Base-by-base conservation (phyloP, 1,140 invertebrate species). In the Drosophila suzukii region DNA sequence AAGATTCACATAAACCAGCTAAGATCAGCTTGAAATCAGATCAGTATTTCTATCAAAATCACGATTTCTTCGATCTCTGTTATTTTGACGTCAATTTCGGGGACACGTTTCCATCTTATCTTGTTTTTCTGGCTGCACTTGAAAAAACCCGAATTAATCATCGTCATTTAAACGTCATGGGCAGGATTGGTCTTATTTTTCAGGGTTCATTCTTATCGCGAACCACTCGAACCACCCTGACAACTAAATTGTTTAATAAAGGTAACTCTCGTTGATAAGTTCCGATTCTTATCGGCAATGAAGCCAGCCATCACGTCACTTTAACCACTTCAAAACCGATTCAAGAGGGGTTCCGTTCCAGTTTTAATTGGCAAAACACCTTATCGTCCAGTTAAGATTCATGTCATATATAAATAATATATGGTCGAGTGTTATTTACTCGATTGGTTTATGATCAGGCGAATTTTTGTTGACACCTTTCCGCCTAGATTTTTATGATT, bases 191-290 rank as follows among this genome's bases (percentile, higher is more conserved):
- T 75, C 72, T 43, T 66, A 56, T 73, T 73, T 63, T 81, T 72
- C 72, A 75, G 44, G 72, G 70, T 44, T 17, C 24, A 8, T 15
- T 11, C 27, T 57, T 71, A 75, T 75, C 70, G 6, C n/a, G 2
- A 27, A 20, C 17, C 60, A 75, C 71, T 75, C 17, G 36, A 75
- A 27, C 12, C 72, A 17, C 54, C 73, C 72, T 72, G 76, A 63
- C 55, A 80, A 80, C 81, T 61, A 67, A 79, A 80, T 80, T 63
- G 81, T 79, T 83, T 79, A 79, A 73, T 76, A 84, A 83, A 84
- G 75, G 75, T 71, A 71, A 61, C 65, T 60, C 44, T 49, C 34
- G 58, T 75, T 57, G 73, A 76, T 75, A 39, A 47, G 41, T 39
- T 61, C 36, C 20, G 71, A 83, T 83, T 46, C 34, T 32, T 57